A percentile compares a stretch with the other conserved stretches of the same genome.
Evolutionary conservation across 2,113 vertebrate species (phyloP).

Genomic region (Corythaeola cristata): DNA sequence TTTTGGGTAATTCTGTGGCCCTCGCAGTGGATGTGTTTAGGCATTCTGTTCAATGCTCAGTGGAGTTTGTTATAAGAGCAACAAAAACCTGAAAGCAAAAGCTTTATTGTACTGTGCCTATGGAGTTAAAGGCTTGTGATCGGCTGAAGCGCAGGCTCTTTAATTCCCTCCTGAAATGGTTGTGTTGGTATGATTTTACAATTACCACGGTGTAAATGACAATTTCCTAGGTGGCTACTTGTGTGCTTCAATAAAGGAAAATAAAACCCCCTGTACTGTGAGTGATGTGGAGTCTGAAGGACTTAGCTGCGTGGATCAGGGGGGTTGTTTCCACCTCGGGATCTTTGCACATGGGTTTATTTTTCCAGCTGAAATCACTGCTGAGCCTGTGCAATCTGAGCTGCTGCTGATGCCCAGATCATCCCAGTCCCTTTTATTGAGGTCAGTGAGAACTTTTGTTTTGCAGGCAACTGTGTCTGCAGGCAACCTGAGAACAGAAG

Average conservation of each 20-base stretch:
- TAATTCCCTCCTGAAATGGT: neutral
- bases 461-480: neutral
- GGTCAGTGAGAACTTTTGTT: neutral
- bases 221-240: constrained; percentile 48
- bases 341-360: neutral
- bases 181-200: constrained; percentile 20
- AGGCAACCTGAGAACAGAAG: neutral
- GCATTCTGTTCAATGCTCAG: constrained; percentile 24
- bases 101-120: constrained; percentile 63
- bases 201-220: neutral
- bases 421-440: neutral
- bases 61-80: neutral
- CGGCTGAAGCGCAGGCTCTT: constrained; percentile 11
- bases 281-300: neutral
- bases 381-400: too few relatives aligned
- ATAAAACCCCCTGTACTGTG: neutral
- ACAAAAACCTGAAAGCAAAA: constrained; percentile 22
- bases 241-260: constrained; percentile 69
- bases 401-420: neutral
- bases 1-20: constrained; percentile 26
- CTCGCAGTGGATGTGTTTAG: neutral
- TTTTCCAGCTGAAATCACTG: neutral
- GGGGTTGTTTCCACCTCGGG: neutral
- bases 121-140: neutral
- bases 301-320: too few relatives aligned